Base-by-base conservation (phyloP, 2,888 invertebrate species). In the Eilema depressum region DNA sequence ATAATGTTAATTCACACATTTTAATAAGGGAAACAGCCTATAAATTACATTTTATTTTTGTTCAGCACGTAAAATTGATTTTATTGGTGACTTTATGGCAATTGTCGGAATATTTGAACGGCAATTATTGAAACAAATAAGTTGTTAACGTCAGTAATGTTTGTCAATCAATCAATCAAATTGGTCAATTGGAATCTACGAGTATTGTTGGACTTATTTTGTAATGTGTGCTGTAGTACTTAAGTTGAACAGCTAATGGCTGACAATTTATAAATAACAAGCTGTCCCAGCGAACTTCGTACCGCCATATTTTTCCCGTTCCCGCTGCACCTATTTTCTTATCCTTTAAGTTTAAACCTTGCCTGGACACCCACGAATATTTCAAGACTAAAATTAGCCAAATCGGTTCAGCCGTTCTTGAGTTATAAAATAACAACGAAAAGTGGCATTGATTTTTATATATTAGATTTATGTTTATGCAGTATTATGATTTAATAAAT, bases 1-100 rank as follows among this genome's bases (percentile, higher is more conserved):
- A 75, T 80, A 76, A 76, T 75, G 75, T 75, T 74, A 75, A 82
- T 81, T 81, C 81, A 69, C 81, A 74, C 76, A 72, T 79, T 81
- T 79, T 82, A 81, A 77, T 80, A 75, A 74, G 47, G 74, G 76
- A 74, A 79, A 83, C 79, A 77, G 75, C 62, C 73, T 63, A 79
- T 82, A 82, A 82, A 82, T 82, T 74, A 73, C 26, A 8, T 66
- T 77, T 78, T 81, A 73, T 81, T 75, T 81, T 73, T 59, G 60
- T 69, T 73, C 61, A 66, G 68, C 68, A 68, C 56, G 70, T 75
- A 26, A 63, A 76, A 72, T 72, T 73, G 68, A 47, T 71, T 78
- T 73, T 78, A 80, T 74, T 75, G 65, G 62, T 62, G 59, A 64
- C 59, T 71, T 69, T 68, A 72, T 75, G 71, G 78, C 75, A 69